Evolutionary conservation across 2,888 invertebrate genomes (phyloP), one percentile per base, ranked within the genome.

Genomic region (Ditylenchus weischeri): DNA sequence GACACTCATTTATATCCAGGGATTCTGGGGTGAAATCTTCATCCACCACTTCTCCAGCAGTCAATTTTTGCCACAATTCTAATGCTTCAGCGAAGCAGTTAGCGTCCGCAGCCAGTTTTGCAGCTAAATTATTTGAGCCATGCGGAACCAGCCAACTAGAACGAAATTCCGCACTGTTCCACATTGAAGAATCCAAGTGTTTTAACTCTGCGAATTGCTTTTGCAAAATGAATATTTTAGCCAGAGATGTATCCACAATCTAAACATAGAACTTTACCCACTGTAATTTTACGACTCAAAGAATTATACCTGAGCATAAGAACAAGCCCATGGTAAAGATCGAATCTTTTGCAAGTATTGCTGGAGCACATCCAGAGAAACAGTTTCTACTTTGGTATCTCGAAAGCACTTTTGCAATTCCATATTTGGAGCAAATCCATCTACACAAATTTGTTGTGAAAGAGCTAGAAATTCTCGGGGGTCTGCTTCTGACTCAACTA

Each of bases 401-500:
- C 21, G 50, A 2, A 50, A 21, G 21, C 50, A 2, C 50, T 50
- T 18, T 50, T 6, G 50, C n/a, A 50, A 6, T 19, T 19, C 50
- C n/a, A 50, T 21, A 50, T 50, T 21, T 21, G 50, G 6, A 2
- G 6, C 50, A 50, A 50, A 50, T 19, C 21, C 50, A 21, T 18
- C 50, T 4, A 19, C 50, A 18, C 3, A 50, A 19, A 50, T 21
- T 21, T 50, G n/a, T 6, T 50, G n/a, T 18, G 18, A 19, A 18
- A 50, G 50, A 18, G 50, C 21, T 50, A 50, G 2, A 5, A 50
- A 50, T 50, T 50, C 50, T 50, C 50, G 18, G 21, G 50, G 50
- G 50, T 50, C 50, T 18, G 50, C 50, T 21, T 50, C 50, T 50
- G 50, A 50, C 21, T 50, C 50, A 18, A 50, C 50, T 21, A 50